Evolutionary conservation across 2,797 vertebrate species (phyloP), one percentile per base, ranked within the genome.

Genomic region (Acestrorhynchus altus): DNA sequence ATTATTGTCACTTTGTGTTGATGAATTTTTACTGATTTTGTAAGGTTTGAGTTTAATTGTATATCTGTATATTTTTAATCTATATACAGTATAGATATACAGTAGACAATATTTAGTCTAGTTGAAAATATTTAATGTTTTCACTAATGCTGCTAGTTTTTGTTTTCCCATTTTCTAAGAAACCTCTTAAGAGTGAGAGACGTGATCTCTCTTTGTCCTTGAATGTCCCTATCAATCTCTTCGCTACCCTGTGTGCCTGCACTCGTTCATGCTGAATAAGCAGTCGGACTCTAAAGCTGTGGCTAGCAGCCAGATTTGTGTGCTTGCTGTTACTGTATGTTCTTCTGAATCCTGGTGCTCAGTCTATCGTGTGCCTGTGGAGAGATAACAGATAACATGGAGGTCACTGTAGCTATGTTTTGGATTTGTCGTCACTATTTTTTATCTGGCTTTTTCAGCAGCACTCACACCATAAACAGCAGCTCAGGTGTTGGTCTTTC

Each of bases 331-430:
- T 79, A 76, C 74, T 42, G 26, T 4, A 28, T 39, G 39, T 59
- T 65, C 24, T 35, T 79, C 61, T 63, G 47, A 44, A 64, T 52
- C 60, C 66, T 64, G 63, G 69, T 28, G 6, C 65, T 31, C 71
- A 56, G 56, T 47, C 51, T 80, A 80, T 82, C 74, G 64, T 52
- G 60, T 59, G 69, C 44, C 54, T 42, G 18, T 68, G 61, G 70
- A 77, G 56, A 74, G 80, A 66, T 74, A 70, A 49, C 49, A 75
- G 77, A 78, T 78, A 78, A 67, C 70, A 8, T 4, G 6, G 28
- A 51, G 46, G 54, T 49, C 70, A 67, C 47, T 57, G 9, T 42
- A 20, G 22, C 39, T 24, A 2, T 57, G 42, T 51, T 67, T 59
- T 66, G 28, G 39, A 1, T 71, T 78, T 56, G 18, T 35, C 11